Percentiles rank a stretch among this genome's conserved stretches.
These are phyloP conservation scores for Microtus richardsoni DNA, from an alignment of 2,113 vertebrate species.

Conservation along the genomic window DNA sequence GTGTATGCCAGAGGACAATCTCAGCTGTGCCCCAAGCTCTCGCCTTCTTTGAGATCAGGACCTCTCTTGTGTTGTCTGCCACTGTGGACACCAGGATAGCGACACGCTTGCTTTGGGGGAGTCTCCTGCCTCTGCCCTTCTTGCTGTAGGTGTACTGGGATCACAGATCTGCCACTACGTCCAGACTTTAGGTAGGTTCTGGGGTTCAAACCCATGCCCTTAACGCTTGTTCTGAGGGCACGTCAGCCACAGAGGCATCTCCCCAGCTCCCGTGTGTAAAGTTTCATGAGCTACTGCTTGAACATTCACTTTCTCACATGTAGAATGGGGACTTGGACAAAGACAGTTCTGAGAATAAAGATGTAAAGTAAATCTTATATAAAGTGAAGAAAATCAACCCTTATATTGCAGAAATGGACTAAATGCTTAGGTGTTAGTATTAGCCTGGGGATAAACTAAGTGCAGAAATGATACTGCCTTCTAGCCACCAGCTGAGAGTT, in stretches of 20 bases:
- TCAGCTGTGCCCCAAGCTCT: not conserved
- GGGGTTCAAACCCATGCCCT: not conserved
- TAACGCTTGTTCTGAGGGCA: no score
- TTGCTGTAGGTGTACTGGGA: not conserved
- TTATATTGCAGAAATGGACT: constrained; percentile 34
- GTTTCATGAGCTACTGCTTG: not conserved
- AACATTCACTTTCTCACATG: not conserved
- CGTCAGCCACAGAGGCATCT: not conserved
- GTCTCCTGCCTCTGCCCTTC: not conserved
- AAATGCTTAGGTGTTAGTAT: not conserved
- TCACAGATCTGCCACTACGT: not conserved
- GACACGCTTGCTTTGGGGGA: not conserved
- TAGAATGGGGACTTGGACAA: not conserved
- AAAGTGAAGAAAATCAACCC: constrained; percentile 27
- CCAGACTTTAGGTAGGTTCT: not conserved
- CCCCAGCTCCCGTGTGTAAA: not conserved
- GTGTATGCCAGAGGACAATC: not conserved
- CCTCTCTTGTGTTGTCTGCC: not conserved
- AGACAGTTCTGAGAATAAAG: not conserved
- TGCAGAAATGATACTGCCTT: not conserved
- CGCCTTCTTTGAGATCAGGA: not conserved
- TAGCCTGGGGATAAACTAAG: not conserved
- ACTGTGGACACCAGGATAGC: no score
- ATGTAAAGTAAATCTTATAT: not conserved
- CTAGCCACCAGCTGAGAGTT: not conserved